Evolutionary conservation across 2,888 invertebrate genomes (phyloP), one percentile per base, ranked within the genome.

Genomic region (Geotrupes spiniger): DNA sequence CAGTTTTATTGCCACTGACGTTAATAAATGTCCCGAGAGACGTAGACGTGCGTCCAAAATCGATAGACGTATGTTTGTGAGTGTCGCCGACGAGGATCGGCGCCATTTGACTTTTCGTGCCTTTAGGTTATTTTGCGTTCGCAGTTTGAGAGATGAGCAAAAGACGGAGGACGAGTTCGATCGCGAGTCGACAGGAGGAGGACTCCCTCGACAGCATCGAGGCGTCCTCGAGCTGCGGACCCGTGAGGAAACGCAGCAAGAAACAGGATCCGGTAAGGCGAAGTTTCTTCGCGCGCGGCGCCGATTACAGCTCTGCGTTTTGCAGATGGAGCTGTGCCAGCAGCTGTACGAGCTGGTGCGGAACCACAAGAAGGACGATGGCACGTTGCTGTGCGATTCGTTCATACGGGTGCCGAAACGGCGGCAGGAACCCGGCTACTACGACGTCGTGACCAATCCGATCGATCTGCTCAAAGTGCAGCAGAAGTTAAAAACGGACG

Each of bases 401-500:
- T 97, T 98, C 67, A 93, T 97, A 59, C 78, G 97, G 59, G 93
- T 90, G 6, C 97, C 98, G 0, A 97, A 97, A 68, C 80, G 95
- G 50, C 81, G 96, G 48, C 95, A 91, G 66, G 92, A 93, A 65
- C 92, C 92, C 1, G 86, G 87, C 45, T 92, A 93, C 68, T 92
- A 92, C 72, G 92, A 92, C 75, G 90, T 93, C 27, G 93, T 99
- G 1, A 82, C 85, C 4, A 92, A 92, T 68, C 98, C 98, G 1
- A 98, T 99, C 67, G 98, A 99, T 73, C 78, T 99, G 65, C 74
- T 96, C 31, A 85, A 90, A 73, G 93, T 99, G 2, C 96, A 97
- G 71, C 96, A 96, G 68, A 98, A 97, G 71, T 75, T 98, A 6
- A 96, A 95, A 80, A 95, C 92, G 0, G 97, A 98, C 62, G 95